These are phyloP conservation scores for Hyles lineata DNA, from an alignment of 2,888 invertebrate species.

Conservation along the genomic window DNA sequence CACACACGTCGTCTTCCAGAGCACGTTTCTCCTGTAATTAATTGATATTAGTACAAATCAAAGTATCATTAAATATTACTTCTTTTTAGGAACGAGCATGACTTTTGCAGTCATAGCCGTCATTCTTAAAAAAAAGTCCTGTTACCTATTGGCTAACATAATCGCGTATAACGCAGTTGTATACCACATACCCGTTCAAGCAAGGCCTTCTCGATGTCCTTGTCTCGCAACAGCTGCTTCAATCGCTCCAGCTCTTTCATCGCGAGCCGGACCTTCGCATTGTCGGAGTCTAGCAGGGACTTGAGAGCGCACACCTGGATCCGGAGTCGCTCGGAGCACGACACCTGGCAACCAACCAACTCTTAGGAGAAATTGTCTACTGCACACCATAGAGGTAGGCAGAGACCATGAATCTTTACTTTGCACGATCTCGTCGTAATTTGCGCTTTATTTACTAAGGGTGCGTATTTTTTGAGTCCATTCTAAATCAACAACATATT, in stretches of 20 bases:
- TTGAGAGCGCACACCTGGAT: conserved; percentile 85
- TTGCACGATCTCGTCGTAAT: too few relatives aligned
- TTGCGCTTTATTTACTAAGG: too few relatives aligned
- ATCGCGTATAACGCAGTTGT: not conserved
- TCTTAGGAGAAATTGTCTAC: too few relatives aligned
- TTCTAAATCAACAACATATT: too few relatives aligned
- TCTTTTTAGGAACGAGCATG: not conserved
- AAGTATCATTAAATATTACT: not conserved
- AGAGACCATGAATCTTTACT: not conserved
- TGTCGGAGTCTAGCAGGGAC: conserved; percentile 85
- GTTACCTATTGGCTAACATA: not conserved
- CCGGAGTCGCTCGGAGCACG: conserved; percentile 77
- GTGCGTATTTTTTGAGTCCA: too few relatives aligned
- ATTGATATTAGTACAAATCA: not conserved
- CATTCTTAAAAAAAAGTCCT: too few relatives aligned
- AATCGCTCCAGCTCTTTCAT: conserved; percentile 78
- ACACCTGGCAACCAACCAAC: conserved; percentile 54
- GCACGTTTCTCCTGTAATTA: conserved; percentile 70
- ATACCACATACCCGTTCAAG: conserved; percentile 62
- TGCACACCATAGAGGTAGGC: not conserved
- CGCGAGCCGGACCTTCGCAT: conserved; percentile 78
- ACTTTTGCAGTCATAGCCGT: too few relatives aligned
- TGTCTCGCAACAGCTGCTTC: conserved; percentile 75
- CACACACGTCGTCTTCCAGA: conserved; percentile 72
- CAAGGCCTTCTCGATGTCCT: conserved; percentile 71